Conservation (phyloP, 2,113 vertebrate species). For the Pluvianellus socialis region DNA sequence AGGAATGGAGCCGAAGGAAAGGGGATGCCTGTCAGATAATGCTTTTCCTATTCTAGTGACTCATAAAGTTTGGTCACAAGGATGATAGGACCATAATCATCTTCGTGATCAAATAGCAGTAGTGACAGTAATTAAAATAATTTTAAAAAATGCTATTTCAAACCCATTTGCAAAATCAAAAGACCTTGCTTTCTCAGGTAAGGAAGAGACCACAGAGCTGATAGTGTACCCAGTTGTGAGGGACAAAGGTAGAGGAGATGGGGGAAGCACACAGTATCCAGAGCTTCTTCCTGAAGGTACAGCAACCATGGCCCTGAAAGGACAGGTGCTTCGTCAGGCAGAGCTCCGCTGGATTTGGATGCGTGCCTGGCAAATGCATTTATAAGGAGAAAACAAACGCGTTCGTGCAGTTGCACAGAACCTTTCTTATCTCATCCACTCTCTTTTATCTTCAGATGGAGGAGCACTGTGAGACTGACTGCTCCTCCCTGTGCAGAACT, state of each 20-base stretch:
- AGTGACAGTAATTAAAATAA: background rate
- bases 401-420: background rate
- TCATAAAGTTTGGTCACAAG: background rate
- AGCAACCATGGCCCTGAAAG: rapidly evolving
- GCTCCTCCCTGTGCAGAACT: background rate
- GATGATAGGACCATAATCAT: background rate
- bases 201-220: background rate
- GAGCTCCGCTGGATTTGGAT: background rate
- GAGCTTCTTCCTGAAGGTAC: background rate
- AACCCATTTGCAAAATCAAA: background rate
- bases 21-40: background rate
- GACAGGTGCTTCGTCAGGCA: background rate
- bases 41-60: background rate
- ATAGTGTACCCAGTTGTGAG: rapidly evolving
- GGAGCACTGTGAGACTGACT: background rate
- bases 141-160: background rate
- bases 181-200: background rate
- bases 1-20: background rate
- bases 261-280: background rate
- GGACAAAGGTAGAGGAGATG: background rate
- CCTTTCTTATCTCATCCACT: background rate
- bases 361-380: background rate
- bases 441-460: background rate
- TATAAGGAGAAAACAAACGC: background rate
- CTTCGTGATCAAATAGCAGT: background rate